These are phyloP conservation scores for Podabrus alpinus DNA, from an alignment of 2,888 invertebrate genomes.

Conservation along the genomic window DNA sequence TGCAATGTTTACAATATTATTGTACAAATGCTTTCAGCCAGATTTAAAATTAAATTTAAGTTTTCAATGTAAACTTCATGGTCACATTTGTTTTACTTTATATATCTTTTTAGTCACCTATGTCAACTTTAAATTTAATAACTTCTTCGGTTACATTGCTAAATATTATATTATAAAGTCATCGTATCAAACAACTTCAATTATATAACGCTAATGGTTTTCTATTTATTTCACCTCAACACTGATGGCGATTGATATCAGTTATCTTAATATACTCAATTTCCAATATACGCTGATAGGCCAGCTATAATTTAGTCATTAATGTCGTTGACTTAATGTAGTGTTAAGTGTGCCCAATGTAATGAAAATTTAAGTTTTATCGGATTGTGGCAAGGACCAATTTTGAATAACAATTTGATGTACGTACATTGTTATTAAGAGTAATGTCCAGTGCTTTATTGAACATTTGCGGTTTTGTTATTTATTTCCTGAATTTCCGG, in stretches of 20 bases:
- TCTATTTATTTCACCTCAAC: neutral
- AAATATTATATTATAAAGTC: neutral
- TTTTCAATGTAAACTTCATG: too few species aligned
- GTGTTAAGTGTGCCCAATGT: neutral
- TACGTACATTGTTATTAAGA: neutral
- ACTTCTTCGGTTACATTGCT: neutral
- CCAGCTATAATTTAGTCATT: neutral
- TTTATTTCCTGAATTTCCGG: too few species aligned
- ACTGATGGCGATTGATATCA: neutral
- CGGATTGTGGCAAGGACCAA: neutral
- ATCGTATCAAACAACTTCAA: neutral
- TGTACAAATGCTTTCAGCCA: neutral
- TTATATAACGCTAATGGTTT: neutral
- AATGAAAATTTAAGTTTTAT: neutral
- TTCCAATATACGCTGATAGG: neutral
- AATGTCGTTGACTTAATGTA: neutral
- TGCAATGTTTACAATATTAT: neutral
- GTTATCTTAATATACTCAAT: neutral
- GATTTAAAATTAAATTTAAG: too few species aligned
- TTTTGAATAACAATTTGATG: neutral
- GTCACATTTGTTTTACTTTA: too few species aligned
- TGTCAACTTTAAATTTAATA: too few species aligned
- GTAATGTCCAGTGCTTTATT: too few species aligned
- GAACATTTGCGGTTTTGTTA: too few species aligned
- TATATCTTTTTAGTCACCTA: too few species aligned